Base-by-base conservation (phyloP, 2,797 vertebrate species). In the Siniperca scherzeri region DNA sequence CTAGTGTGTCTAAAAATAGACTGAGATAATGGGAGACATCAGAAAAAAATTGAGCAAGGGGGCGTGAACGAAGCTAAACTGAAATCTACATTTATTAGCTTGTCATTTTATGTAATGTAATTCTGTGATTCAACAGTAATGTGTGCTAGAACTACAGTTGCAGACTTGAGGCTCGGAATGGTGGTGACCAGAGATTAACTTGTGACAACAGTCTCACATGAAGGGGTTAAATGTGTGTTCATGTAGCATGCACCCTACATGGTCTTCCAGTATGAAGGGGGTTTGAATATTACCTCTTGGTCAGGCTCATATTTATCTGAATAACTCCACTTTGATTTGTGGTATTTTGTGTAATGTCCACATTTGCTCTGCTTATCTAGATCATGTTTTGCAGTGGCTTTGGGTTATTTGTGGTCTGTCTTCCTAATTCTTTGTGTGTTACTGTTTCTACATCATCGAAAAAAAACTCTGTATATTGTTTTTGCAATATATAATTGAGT, bases 321-420 rank as follows among this genome's bases (percentile, higher is more conserved):
- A 83, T 59, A 72, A 81, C 42, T 85, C 75, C 2, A 40, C 55
- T 87, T 73, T 67, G 64, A 77, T 84, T 83, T 87, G 55, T 72
- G 46, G 13, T 78, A 14, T 46, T 73, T 61, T 79, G 38, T 81
- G 53, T 68, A 70, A 68, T 76, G 19, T 62, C 30, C 38, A 70
- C 70, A 55, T 85, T 81, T 77, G 9, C 21, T 56, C 59, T 86
- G 61, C 76, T 83, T 65, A 64, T 82, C 27, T 82, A 53, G 44
- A 82, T 88, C 62, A 55, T 68, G 44, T 85, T 90, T 81, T 78
- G 33, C 57, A 42, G 25, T 79, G 65, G 88, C 89, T 92, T 80
- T 74, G 69, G 88, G 84, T 93, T 91, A 83, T 93, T 91, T 92
- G 83, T 89, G 75, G 9, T 78, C 66, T 46, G 64, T 84, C 74